These are phyloP conservation scores for Hydra vulgaris DNA, from an alignment of 30 jellyfish, hydroid and myxozoan species.

Conservation along the genomic window DNA sequence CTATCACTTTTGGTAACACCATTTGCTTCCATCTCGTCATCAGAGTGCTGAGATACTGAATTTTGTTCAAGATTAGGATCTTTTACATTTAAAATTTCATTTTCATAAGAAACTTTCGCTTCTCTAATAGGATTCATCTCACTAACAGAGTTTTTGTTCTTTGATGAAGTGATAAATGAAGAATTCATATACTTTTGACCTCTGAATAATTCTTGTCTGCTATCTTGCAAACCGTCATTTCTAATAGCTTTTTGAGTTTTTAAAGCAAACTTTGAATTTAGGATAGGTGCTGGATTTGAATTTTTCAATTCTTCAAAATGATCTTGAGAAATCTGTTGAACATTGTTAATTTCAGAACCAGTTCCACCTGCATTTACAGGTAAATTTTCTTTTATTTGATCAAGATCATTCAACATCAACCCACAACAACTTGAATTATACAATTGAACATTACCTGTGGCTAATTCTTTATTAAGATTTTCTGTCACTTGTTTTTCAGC, in stretches of 20 bases:
- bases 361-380: constrained; percentile 13
- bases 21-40: background rate
- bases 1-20: background rate
- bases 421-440: background rate
- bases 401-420: background rate
- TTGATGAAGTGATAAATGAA: too few species aligned
- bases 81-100: background rate
- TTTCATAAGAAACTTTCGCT: background rate
- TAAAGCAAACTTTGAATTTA: background rate
- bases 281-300: background rate
- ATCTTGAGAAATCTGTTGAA: background rate
- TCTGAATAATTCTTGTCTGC: too few species aligned
- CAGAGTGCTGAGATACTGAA: background rate
- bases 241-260: background rate
- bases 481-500: constrained; percentile 24
- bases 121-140: background rate
- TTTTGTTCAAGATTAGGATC: background rate
- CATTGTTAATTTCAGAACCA: background rate
- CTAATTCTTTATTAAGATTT: background rate
- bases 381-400: background rate
- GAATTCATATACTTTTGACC: background rate
- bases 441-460: background rate
- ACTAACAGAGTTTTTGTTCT: too few species aligned
- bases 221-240: background rate
- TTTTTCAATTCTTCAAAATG: background rate